phyloP scores from a whole-genome alignment of 2,797 vertebrate genomes.

The Typhlichthys eigenmanni region DNA sequence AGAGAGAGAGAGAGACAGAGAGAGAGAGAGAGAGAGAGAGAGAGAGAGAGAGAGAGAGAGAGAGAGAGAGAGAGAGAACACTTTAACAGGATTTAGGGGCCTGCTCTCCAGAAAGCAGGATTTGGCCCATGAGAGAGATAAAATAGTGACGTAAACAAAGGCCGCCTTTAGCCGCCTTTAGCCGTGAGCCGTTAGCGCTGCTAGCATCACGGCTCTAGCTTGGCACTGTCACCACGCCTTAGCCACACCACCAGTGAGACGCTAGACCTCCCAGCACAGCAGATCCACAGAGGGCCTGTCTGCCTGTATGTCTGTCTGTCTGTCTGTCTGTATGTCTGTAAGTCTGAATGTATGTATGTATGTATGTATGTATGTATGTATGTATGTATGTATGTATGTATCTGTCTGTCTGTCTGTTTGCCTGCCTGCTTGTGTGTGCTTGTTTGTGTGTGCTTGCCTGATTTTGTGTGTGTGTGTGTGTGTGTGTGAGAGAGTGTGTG shows the following conservation, averaged over 20 bases:
- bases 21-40: conserved; percentile 1
- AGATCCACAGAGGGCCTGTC: conserved; percentile 52
- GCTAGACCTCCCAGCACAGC: conserved; percentile 30
- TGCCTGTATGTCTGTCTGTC: conserved; percentile 19
- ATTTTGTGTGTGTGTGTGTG: too few species aligned
- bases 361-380: conserved; percentile 4
- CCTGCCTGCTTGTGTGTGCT: too few species aligned
- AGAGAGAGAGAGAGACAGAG: too few species aligned
- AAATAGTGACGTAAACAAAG: conserved; percentile 57
- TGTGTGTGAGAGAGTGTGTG: too few species aligned
- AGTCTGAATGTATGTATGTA: conserved; percentile 35
- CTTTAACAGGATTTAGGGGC: conserved; percentile 50
- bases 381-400: too few species aligned
- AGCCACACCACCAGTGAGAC: conserved; percentile 74
- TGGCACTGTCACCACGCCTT: conserved; percentile 73
- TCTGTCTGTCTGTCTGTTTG: too few species aligned
- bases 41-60: background rate
- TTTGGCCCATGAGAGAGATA: conserved; percentile 55
- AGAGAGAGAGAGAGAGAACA: conserved; percentile 8
- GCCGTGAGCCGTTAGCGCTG: background rate
- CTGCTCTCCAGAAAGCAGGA: conserved; percentile 38
- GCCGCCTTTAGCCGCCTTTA: too few species aligned
- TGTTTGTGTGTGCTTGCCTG: too few species aligned
- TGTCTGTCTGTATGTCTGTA: conserved; percentile 33
- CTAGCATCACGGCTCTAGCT: conserved; percentile 50